Conservation (phyloP, 2,113 vertebrate species). For the Elephas maximus region DNA sequence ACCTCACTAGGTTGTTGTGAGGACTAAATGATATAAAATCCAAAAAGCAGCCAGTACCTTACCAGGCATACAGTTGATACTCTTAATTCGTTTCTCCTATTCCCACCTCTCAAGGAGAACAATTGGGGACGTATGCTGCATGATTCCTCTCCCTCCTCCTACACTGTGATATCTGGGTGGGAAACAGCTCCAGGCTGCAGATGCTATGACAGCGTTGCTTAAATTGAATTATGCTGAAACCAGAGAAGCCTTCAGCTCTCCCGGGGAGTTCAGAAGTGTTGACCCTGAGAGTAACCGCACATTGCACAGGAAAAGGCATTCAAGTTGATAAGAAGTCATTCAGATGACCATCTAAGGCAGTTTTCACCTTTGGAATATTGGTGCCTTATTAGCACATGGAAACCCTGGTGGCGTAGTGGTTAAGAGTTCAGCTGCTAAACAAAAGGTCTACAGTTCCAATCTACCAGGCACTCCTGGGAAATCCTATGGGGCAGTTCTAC, state of each 20-base stretch:
- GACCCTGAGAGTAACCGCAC: slow-evolving; percentile 86
- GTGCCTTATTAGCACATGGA: slow-evolving; percentile 76
- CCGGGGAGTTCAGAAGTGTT: slow-evolving; percentile 90
- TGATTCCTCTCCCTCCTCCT: slow-evolving; percentile 61
- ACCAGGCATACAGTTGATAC: neutral
- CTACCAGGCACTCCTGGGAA: too few relatives aligned
- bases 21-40: neutral
- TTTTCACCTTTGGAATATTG: slow-evolving; percentile 82
- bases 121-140: neutral
- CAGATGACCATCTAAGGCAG: slow-evolving; percentile 85
- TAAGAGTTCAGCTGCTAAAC: too few relatives aligned
- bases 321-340: slow-evolving; percentile 84
- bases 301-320: slow-evolving; percentile 89
- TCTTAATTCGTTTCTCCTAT: slow-evolving; percentile 43
- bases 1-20: neutral
- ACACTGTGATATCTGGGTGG: slow-evolving; percentile 85
- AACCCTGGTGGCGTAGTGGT: too few relatives aligned
- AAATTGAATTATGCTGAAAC: slow-evolving; percentile 90
- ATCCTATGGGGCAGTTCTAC: too few relatives aligned
- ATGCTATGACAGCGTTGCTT: slow-evolving; percentile 87
- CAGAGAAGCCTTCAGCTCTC: slow-evolving; percentile 87
- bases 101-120: slow-evolving; percentile 54
- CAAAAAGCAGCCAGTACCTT: neutral
- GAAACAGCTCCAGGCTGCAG: slow-evolving; percentile 85
- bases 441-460: too few relatives aligned